phyloP scores from a whole-genome alignment of 2,797 vertebrate species.

The Psittacula derbiana region DNA sequence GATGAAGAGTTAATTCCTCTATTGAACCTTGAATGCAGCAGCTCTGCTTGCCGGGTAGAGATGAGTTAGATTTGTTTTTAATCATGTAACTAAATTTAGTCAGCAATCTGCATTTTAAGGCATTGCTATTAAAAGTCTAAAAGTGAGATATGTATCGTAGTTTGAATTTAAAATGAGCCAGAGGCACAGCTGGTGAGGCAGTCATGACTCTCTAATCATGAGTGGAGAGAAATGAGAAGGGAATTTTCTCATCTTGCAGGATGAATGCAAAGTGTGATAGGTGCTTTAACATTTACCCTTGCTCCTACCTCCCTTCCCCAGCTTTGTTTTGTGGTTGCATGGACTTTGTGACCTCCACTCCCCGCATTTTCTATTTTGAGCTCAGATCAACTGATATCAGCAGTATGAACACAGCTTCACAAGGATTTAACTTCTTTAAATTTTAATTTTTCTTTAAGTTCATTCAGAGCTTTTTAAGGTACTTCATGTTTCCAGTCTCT shows the following conservation, averaged over 20 bases:
- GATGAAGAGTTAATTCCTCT: constrained; percentile 61
- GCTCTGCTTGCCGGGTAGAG: constrained; percentile 64
- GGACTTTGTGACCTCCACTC: background rate
- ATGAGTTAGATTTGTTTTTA: constrained; percentile 74
- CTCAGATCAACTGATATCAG: background rate
- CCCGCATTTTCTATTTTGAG: background rate
- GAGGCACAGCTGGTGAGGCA: constrained; percentile 66
- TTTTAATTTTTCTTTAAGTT: background rate
- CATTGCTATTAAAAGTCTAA: constrained; percentile 76
- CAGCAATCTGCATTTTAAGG: constrained; percentile 77
- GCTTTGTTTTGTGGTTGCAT: background rate
- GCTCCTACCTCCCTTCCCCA: background rate
- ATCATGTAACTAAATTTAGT: constrained; percentile 77
- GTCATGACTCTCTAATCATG: constrained; percentile 52
- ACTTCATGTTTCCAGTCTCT: background rate
- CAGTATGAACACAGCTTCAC: background rate
- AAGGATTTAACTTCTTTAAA: background rate
- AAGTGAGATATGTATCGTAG: constrained; percentile 69
- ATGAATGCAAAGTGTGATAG: background rate
- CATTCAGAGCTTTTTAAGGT: background rate
- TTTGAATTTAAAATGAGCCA: constrained; percentile 72
- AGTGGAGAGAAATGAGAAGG: constrained; percentile 15
- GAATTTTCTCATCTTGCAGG: constrained; percentile 26
- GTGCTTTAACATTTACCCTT: background rate
- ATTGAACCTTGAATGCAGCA: constrained; percentile 68